Evolutionary conservation across 2,888 invertebrate genomes (phyloP).

Genomic region (Theodoxus fluviatilis): DNA sequence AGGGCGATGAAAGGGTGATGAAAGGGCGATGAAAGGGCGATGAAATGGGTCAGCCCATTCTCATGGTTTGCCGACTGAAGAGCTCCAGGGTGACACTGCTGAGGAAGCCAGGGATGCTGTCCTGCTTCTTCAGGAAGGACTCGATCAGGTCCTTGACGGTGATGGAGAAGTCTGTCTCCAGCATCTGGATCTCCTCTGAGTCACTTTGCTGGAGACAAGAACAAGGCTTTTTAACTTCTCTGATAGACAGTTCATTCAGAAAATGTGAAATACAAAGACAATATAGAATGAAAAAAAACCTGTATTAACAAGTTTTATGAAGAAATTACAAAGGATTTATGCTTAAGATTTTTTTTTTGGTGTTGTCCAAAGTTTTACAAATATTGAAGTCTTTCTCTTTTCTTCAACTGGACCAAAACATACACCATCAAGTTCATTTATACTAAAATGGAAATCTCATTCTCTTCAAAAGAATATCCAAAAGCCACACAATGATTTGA

Average conservation of each 20-base stretch:
- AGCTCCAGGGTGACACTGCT: conserved; percentile 84
- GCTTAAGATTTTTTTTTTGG: no score
- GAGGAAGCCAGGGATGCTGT: conserved; percentile 87
- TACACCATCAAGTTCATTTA: no score
- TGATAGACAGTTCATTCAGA: no score
- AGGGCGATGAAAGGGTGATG: no score
- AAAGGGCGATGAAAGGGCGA: not conserved
- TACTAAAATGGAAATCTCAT: no score
- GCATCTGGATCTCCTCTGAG: conserved; percentile 80
- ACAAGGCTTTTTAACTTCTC: no score
- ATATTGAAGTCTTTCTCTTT: no score
- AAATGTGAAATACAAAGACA: not conserved
- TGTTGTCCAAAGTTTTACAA: not conserved
- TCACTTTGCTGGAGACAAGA: conserved; percentile 70
- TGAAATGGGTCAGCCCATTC: conserved; percentile 35
- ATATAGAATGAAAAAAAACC: not conserved
- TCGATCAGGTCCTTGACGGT: conserved; percentile 79
- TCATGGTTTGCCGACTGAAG: conserved; percentile 76
- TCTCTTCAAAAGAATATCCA: no score
- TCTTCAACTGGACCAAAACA: no score
- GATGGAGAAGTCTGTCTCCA: conserved; percentile 83
- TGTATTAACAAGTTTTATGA: not conserved
- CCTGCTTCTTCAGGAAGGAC: conserved; percentile 78
- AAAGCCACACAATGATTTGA: no score
- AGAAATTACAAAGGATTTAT: no score